Percentiles rank a stretch among this genome's conserved stretches.
These are phyloP conservation scores for Amphipyra berbera DNA, from an alignment of 2,888 invertebrate species.

Conservation along the genomic window DNA sequence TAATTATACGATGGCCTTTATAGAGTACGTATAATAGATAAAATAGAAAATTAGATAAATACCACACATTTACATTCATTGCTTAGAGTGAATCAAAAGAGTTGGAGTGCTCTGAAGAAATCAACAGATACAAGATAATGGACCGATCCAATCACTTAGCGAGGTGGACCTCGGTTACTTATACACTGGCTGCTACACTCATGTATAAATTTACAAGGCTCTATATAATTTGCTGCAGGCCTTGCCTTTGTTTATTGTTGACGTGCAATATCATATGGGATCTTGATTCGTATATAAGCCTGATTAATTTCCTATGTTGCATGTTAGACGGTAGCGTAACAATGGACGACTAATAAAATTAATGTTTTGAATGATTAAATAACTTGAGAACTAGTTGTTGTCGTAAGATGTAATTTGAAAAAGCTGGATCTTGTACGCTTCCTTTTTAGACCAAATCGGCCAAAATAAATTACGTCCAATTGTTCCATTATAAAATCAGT, in stretches of 20 bases:
- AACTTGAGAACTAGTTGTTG: no score
- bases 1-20: constrained; percentile 33
- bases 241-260: constrained; percentile 67
- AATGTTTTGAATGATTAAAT: no score
- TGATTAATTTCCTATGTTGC: constrained; percentile 39
- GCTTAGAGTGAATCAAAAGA: constrained; percentile 73
- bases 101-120: constrained; percentile 70
- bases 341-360: neutral
- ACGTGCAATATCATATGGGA: constrained; percentile 61
- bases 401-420: no score
- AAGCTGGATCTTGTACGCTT: no score
- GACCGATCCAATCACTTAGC: constrained; percentile 83
- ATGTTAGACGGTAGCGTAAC: constrained; percentile 16
- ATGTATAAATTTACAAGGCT: constrained; percentile 61
- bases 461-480: no score
- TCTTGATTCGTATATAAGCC: constrained; percentile 52
- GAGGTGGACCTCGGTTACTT: constrained; percentile 73
- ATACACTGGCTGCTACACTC: constrained; percentile 57
- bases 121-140: constrained; percentile 81
- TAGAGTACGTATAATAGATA: constrained; percentile 39
- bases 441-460: no score
- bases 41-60: constrained; percentile 62
- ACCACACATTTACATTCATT: constrained; percentile 71
- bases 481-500: no score
- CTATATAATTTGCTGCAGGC: constrained; percentile 64